These are phyloP conservation scores for Blennius ocellaris DNA, from an alignment of 2,113 vertebrate species.

Conservation along the genomic window DNA sequence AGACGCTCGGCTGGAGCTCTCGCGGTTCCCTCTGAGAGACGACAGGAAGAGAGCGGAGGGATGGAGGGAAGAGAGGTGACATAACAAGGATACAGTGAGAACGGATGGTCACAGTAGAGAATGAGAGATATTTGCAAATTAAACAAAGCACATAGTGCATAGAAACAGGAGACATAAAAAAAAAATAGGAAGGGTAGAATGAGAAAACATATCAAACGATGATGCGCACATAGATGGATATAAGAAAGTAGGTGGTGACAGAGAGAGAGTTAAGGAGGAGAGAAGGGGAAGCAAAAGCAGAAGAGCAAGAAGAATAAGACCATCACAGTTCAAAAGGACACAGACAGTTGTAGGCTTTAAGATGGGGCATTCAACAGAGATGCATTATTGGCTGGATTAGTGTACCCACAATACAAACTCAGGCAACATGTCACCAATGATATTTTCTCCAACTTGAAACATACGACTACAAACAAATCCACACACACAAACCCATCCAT, in stretches of 20 bases:
- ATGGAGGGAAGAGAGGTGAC: conserved; percentile 12
- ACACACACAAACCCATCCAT: conserved; percentile 37
- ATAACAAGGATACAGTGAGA: conserved; percentile 13
- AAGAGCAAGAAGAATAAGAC: conserved; percentile 36
- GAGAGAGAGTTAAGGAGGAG: not conserved
- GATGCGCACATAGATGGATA: conserved; percentile 1
- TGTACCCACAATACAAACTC: conserved; percentile 60
- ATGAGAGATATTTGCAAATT: conserved; percentile 5
- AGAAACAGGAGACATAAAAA: conserved; percentile 14
- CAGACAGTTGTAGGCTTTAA: conserved; percentile 40
- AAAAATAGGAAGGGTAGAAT: not conserved
- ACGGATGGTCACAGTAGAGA: not conserved
- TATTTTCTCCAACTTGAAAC: conserved; percentile 43
- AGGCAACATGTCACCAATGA: conserved; percentile 69
- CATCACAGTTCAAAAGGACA: conserved; percentile 34
- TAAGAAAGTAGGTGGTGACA: conserved; percentile 14
- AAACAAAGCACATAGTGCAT: conserved; percentile 5
- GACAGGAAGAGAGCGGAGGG: not conserved
- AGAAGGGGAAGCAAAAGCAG: conserved; percentile 20
- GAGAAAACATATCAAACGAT: not conserved
- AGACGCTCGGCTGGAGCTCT: conserved; percentile 90
- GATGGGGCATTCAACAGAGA: conserved; percentile 68
- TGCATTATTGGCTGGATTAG: conserved; percentile 57
- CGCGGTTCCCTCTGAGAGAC: conserved; percentile 88
- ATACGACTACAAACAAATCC: conserved; percentile 18